phyloP scores from a whole-genome alignment of 2,113 vertebrate genomes.

The Chionodraco myersi region DNA sequence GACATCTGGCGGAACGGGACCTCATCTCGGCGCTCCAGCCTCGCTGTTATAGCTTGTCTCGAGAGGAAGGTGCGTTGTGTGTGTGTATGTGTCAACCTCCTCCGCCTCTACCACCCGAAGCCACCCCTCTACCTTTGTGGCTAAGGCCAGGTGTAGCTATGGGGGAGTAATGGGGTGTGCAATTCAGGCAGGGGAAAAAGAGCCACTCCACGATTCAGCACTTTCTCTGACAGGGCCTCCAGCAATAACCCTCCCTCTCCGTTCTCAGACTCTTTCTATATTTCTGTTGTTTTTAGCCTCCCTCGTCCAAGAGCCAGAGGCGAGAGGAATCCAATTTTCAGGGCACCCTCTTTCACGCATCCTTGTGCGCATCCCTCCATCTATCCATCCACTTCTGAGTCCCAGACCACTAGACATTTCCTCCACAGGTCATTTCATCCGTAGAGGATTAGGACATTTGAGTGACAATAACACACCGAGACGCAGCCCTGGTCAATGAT shows the following conservation, averaged over 20 bases:
- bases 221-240: slow-evolving; percentile 59
- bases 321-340: slow-evolving; percentile 74
- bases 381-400: slow-evolving; percentile 49
- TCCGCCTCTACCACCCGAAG: slow-evolving; percentile 7
- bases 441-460: slow-evolving; percentile 53
- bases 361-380: slow-evolving; percentile 71
- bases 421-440: slow-evolving; percentile 58
- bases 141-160: slow-evolving; percentile 57
- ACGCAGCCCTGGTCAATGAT: slow-evolving; percentile 46
- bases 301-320: slow-evolving; percentile 36
- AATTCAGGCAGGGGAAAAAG: slow-evolving; percentile 60
- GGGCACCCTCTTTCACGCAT: slow-evolving; percentile 63
- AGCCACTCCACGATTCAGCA: slow-evolving; percentile 56
- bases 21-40: slow-evolving; percentile 34
- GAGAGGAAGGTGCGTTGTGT: slow-evolving; percentile 36
- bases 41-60: slow-evolving; percentile 47
- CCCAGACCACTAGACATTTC: slow-evolving; percentile 42
- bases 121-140: slow-evolving; percentile 47
- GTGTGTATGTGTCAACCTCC: slow-evolving; percentile 12
- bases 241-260: slow-evolving; percentile 28
- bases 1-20: slow-evolving; percentile 47
- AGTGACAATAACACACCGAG: slow-evolving; percentile 63
- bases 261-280: slow-evolving; percentile 30
- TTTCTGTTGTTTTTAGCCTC: slow-evolving; percentile 63
- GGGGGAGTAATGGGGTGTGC: slow-evolving; percentile 72